These are phyloP conservation scores for Dryobates pubescens DNA, from an alignment of 2,797 vertebrate species.

Conservation along the genomic window DNA sequence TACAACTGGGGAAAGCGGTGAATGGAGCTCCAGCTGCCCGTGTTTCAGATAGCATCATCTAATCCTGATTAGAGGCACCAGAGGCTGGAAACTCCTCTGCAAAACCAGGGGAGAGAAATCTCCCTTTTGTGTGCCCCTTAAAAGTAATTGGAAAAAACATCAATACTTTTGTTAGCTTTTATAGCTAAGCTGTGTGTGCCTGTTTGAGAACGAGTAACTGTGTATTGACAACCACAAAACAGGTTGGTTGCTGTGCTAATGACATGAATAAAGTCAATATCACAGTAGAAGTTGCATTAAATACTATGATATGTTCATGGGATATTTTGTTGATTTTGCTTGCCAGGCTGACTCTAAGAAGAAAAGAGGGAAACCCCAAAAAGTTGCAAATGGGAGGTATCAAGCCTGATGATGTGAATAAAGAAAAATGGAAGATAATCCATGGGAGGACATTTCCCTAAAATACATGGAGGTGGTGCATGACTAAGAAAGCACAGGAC, in stretches of 20 bases:
- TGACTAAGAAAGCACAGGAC: not conserved
- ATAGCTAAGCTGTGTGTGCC: not conserved
- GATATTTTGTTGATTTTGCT: not conserved
- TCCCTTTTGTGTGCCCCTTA: not conserved
- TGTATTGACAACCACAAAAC: not conserved
- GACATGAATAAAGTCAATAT: not conserved
- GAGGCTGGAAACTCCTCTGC: not conserved
- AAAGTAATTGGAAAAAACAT: not conserved
- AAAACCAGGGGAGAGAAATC: not conserved
- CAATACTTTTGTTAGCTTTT: not conserved
- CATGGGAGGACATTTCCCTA: not conserved
- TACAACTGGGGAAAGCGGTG: not conserved
- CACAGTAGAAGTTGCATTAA: not conserved
- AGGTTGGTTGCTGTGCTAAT: not conserved
- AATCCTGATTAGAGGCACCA: not conserved
- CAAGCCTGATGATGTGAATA: not conserved
- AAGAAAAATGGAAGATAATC: not conserved
- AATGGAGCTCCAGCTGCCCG: not conserved
- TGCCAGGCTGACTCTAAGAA: not conserved
- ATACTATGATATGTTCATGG: not conserved
- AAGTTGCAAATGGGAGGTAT: not conserved
- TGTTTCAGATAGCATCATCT: not conserved
- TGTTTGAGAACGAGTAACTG: not conserved
- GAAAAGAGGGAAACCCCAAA: not conserved
- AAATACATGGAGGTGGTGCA: fast-evolving